phyloP scores from a whole-genome alignment of 2,888 invertebrate genomes.

The Sabellastarte sp. region DNA sequence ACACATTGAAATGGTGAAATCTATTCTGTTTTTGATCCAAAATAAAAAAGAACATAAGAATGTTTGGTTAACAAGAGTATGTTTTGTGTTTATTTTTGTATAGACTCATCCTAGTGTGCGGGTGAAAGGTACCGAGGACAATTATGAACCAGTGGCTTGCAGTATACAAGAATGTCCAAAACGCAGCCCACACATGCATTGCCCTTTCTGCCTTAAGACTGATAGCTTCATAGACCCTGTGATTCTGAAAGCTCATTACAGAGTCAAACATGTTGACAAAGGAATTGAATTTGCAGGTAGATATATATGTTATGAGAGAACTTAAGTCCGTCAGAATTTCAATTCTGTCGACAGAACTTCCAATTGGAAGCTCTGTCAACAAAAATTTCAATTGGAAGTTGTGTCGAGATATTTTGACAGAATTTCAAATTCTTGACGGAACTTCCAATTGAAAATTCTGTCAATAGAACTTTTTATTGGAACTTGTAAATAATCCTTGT shows the following conservation, averaged over 20 bases:
- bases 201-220: slow-evolving; percentile 57
- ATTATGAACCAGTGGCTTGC: slow-evolving; percentile 51
- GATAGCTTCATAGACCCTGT: slow-evolving; percentile 55
- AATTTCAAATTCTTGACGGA: no score
- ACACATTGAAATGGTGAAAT: no score
- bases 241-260: slow-evolving; percentile 57
- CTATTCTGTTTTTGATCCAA: no score
- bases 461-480: no score
- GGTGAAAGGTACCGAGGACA: slow-evolving; percentile 57
- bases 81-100: slow-evolving; percentile 4
- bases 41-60: no score
- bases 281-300: slow-evolving; percentile 59
- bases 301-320: neutral
- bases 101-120: slow-evolving; percentile 54
- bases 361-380: no score
- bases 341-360: no score
- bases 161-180: slow-evolving; percentile 45
- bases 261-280: slow-evolving; percentile 59
- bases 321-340: neutral
- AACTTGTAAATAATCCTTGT: no score
- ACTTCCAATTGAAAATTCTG: no score
- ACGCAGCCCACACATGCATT: slow-evolving; percentile 53
- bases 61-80: no score
- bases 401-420: no score
- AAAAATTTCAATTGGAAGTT: no score